These are phyloP conservation scores for Fistularia commersonii DNA, from an alignment of 2,797 vertebrate genomes.

Conservation along the genomic window DNA sequence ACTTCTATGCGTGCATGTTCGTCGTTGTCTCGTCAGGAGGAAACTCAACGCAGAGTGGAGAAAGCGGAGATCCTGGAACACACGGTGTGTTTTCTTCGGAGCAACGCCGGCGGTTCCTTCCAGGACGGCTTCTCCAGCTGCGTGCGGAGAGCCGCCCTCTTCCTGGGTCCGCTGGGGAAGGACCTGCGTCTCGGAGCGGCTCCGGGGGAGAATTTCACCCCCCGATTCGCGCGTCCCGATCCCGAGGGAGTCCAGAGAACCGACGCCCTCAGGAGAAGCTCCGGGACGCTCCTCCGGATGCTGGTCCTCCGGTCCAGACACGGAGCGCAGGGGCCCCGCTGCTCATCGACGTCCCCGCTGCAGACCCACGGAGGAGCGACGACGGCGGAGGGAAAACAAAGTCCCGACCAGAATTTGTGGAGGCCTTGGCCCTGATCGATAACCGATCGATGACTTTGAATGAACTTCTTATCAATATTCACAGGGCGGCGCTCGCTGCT, in stretches of 20 bases:
- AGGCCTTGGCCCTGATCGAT: constrained; percentile 70
- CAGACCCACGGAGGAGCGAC: not conserved
- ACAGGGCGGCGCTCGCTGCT: not conserved
- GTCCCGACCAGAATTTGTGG: constrained; percentile 53
- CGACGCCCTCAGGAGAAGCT: not conserved
- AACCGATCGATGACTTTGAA: not conserved
- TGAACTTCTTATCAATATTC: constrained; percentile 13
- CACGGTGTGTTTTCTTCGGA: constrained; percentile 78
- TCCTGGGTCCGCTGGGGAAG: constrained; percentile 60
- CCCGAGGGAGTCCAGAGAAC: constrained; percentile 2
- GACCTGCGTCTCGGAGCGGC: constrained; percentile 36
- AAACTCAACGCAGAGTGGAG: constrained; percentile 75
- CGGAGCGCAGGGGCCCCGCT: not conserved
- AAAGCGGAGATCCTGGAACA: constrained; percentile 84
- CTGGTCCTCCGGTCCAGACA: constrained; percentile 35
- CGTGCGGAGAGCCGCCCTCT: constrained; percentile 55
- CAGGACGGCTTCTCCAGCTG: constrained; percentile 66
- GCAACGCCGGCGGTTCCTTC: constrained; percentile 27
- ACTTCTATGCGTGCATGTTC: not conserved
- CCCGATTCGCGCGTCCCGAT: constrained; percentile 20
- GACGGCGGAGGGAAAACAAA: constrained; percentile 1
- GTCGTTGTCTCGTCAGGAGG: constrained; percentile 56
- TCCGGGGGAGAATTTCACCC: constrained; percentile 28
- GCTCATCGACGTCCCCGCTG: not conserved
- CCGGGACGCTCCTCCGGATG: constrained; percentile 36